Conservation (phyloP, 1,140 invertebrate species). For the Bicyclus anynana region DNA sequence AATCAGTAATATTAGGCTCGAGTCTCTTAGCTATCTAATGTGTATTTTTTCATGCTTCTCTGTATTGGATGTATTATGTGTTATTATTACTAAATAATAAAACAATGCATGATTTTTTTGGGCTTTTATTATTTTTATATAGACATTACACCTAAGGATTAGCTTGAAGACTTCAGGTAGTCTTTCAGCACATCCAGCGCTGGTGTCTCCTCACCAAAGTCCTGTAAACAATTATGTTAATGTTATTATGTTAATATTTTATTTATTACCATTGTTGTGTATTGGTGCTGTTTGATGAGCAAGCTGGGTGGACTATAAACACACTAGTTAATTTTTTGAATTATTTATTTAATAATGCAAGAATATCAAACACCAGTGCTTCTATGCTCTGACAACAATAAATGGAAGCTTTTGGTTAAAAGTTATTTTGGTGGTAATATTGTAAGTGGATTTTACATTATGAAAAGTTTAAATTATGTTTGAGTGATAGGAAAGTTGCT, state of each 20-base stretch:
- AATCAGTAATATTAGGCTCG: too few relatives aligned
- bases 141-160: conserved; percentile 65
- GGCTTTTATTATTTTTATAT: conserved; percentile 58
- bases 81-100: conserved; percentile 20
- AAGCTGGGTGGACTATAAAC: too few relatives aligned
- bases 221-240: conserved; percentile 78
- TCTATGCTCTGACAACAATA: too few relatives aligned
- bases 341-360: too few relatives aligned
- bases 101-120: conserved; percentile 54
- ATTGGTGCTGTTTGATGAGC: too few relatives aligned
- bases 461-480: conserved; percentile 31
- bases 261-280: too few relatives aligned
- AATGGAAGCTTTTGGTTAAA: too few relatives aligned
- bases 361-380: not conserved
- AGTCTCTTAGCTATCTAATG: too few relatives aligned
- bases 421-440: too few relatives aligned
- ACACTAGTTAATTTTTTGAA: too few relatives aligned
- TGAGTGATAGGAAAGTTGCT: conserved; percentile 65
- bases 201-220: conserved; percentile 97
- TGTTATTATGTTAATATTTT: not conserved
- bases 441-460: not conserved
- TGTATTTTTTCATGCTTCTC: too few relatives aligned
- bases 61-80: not conserved
- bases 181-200: conserved; percentile 95
- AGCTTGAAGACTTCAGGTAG: conserved; percentile 84